Percentiles rank a stretch among this genome's conserved stretches.
Conservation (phyloP, 64 coral and sea anemone genomes). For the Exaiptasia diaphana region DNA sequence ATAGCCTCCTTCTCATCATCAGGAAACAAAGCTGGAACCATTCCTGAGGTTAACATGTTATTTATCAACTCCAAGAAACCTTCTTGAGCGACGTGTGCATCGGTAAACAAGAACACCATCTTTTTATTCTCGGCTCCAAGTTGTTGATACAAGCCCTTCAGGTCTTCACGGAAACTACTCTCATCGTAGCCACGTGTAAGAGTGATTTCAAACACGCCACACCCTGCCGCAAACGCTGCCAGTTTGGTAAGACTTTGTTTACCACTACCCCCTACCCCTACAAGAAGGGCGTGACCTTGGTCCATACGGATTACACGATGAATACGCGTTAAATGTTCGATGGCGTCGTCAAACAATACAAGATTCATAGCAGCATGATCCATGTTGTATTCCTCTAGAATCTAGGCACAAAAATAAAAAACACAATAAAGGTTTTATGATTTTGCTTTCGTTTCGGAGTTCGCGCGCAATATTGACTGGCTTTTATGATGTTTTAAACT, state of each 20-base stretch:
- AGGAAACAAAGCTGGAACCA: slow-evolving; percentile 92
- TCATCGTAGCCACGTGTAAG: slow-evolving; percentile 92
- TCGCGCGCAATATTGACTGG: too few species aligned
- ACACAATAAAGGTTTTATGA: neutral
- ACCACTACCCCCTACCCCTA: slow-evolving; percentile 94
- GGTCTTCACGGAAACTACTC: slow-evolving; percentile 83
- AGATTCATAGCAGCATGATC: slow-evolving; percentile 96
- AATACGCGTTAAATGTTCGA: slow-evolving; percentile 93
- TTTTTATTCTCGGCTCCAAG: slow-evolving; percentile 94
- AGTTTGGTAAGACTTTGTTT: slow-evolving; percentile 92
- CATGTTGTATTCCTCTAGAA: slow-evolving; percentile 99
- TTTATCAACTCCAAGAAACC: slow-evolving; percentile 98
- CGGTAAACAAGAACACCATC: slow-evolving; percentile 97
- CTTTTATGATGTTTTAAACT: too few species aligned
- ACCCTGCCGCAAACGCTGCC: slow-evolving; percentile 89
- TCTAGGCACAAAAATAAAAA: slow-evolving; percentile 21
- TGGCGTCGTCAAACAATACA: slow-evolving; percentile 95
- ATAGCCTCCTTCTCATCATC: slow-evolving; percentile 98
- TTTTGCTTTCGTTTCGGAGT: too few species aligned
- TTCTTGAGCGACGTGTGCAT: slow-evolving; percentile 97
- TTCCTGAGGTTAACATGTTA: slow-evolving; percentile 98
- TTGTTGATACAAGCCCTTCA: slow-evolving; percentile 91
- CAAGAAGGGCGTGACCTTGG: slow-evolving; percentile 90
- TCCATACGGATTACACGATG: slow-evolving; percentile 99
- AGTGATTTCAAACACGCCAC: slow-evolving; percentile 95